phyloP scores from a whole-genome alignment of 1,140 invertebrate species.

The Bombyx mori region ASM3026992v2 NC_085118.1:1595001-1595500 shows the following conservation, averaged over 20 bases:
- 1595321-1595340: background rate
- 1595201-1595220: constrained; percentile 64
- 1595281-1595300: constrained; percentile 50
- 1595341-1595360: background rate
- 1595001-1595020: constrained; percentile 13
- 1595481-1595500: too few relatives aligned
- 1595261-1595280: constrained; percentile 71
- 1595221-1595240: constrained; percentile 64
- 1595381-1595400: too few relatives aligned
- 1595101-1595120: constrained; percentile 26
- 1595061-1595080: constrained; percentile 54
- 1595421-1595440: too few relatives aligned
- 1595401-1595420: too few relatives aligned
- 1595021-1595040: constrained; percentile 38
- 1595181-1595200: constrained; percentile 19
- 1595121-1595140: constrained; percentile 58
- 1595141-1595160: constrained; percentile 32
- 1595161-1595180: constrained; percentile 35
- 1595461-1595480: too few relatives aligned
- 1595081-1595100: constrained; percentile 55
- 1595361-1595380: too few relatives aligned
- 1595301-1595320: constrained; percentile 25
- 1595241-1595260: constrained; percentile 67
- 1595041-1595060: constrained; percentile 12
- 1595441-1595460: too few relatives aligned